Evolutionary conservation across 2,888 invertebrate species (phyloP), one percentile per base, ranked within the genome.

Genomic region (Drosophila diplacantha): DNA sequence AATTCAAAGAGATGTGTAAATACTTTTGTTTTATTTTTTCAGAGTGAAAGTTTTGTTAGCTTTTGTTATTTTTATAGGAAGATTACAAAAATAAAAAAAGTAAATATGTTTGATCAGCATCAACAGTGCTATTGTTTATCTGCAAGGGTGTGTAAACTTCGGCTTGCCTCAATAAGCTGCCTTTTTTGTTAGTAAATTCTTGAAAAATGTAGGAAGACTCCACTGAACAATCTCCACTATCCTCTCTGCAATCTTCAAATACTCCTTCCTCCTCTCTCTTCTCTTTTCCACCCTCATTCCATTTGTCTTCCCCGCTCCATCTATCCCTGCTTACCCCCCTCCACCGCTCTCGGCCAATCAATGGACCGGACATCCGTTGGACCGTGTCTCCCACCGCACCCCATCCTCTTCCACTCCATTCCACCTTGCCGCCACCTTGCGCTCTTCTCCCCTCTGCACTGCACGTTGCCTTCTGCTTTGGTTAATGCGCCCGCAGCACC

Each of bases 311-410:
- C 29, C 44, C 18, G 8, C 26, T 29, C 29, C 26, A 26, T 26
- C 16, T 7, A 16, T 11, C 6, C 16, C 12, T 12, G 12, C 16
- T 12, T 26, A n/a, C 18, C 16, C 26, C 14, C 18, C 29, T 8
- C 1, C 3, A 29, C 29, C 29, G 12, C 18, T 18, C 29, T 29
- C 22, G 43, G 24, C 59, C 59, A 59, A 59, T 59, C 59, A 39
- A 61, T 47, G 62, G 22, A 58, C 60, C 60, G 60, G 60, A 62
- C 60, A 60, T 60, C 60, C 62, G 60, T 34, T 60, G 24, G 24
- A 38, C 62, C 26, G 11, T 32, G 32, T 8, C n/a, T 14, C 26
- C 35, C 24, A 14, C 53, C 26, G 34, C 54, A 29, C 26, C 53
- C 51, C 34, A 14, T 34, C 16, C 54, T 16, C 35, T 14, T 12